Conservation (phyloP, 1,140 invertebrate genomes). For the Geopemphigus sp. region DNA sequence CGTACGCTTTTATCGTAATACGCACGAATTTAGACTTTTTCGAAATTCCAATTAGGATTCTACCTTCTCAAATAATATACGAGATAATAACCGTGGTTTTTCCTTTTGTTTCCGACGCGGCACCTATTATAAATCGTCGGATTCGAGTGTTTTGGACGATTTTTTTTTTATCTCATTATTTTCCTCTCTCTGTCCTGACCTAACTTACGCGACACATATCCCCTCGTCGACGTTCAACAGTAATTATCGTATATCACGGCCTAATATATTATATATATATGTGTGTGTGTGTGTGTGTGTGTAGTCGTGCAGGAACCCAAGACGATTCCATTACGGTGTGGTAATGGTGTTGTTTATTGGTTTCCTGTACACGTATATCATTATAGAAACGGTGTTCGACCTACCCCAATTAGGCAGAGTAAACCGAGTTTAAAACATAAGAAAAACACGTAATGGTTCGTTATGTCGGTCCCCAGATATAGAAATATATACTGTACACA, state of each 20-base stretch:
- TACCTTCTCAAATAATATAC: not conserved
- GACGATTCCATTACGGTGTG: not conserved
- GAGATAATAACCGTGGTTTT: not conserved
- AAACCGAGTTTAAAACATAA: not conserved
- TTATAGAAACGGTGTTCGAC: not conserved
- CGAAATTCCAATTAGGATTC: not conserved
- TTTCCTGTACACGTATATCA: not conserved
- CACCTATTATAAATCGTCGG: not conserved
- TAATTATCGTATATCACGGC: not conserved
- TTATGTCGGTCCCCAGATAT: not conserved
- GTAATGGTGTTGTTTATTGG: not conserved
- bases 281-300: too few species aligned
- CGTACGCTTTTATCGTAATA: too few species aligned
- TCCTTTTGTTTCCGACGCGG: not conserved
- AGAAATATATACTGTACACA: not conserved
- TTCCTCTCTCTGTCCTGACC: not conserved
- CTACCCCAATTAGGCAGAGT: constrained; percentile 9
- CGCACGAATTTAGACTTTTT: too few species aligned
- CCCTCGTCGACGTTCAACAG: not conserved
- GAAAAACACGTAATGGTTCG: not conserved
- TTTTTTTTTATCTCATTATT: not conserved
- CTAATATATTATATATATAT: not conserved
- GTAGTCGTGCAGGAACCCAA: too few species aligned
- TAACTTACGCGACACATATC: not conserved
- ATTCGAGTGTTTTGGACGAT: not conserved